A percentile compares a stretch with the other conserved stretches of the same genome.
These are phyloP conservation scores for Pantelozetes paolii DNA, from an alignment of 2,888 invertebrate species.

Conservation along the genomic window DNA sequence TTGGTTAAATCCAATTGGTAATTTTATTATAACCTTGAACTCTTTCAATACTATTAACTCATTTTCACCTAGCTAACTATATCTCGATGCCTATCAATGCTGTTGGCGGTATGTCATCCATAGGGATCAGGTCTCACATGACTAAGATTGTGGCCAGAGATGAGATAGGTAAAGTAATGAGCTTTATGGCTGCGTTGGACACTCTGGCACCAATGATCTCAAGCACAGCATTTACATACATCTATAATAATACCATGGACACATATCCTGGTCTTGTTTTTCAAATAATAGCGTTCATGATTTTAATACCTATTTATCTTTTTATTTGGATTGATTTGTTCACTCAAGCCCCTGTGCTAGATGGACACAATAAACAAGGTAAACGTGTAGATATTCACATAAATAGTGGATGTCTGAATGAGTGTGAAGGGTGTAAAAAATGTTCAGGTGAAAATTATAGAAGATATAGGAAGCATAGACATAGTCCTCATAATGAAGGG, in stretches of 20 bases:
- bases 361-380: not conserved
- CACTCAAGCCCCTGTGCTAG: not conserved
- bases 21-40: too few relatives aligned
- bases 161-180: conserved; percentile 30
- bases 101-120: not conserved
- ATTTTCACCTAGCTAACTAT: not conserved
- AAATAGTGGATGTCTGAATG: too few relatives aligned
- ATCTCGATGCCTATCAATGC: not conserved
- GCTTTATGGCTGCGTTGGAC: conserved; percentile 31
- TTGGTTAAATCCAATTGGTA: not conserved
- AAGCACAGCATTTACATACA: not conserved
- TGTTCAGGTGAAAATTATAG: too few relatives aligned
- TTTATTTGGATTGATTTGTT: conserved; percentile 15
- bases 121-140: conserved; percentile 23
- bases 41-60: too few relatives aligned
- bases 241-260: conserved; percentile 29
- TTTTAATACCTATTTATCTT: not conserved
- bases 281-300: not conserved
- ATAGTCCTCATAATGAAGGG: too few relatives aligned
- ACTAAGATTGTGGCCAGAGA: conserved; percentile 22
- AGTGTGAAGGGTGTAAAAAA: too few relatives aligned
- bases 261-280: not conserved
- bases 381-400: not conserved
- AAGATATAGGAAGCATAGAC: too few relatives aligned
- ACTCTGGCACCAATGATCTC: conserved; percentile 21